A percentile compares a stretch with the other conserved stretches of the same genome.
Conservation (phyloP, 2,888 invertebrate genomes). For the Megalurothrips usitatus region DNA sequence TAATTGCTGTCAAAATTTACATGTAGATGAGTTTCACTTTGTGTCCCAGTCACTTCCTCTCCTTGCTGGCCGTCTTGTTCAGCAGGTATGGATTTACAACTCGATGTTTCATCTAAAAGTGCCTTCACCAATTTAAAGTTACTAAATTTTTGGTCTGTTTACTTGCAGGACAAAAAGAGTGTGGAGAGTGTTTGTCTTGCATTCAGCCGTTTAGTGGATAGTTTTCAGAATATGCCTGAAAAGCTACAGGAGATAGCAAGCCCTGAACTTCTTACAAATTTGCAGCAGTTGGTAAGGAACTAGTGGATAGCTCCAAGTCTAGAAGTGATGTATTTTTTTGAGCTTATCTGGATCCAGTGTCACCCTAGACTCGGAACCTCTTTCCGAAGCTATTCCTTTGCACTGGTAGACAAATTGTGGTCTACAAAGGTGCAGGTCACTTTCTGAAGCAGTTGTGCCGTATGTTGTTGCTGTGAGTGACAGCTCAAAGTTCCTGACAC, state of each 20-base stretch:
- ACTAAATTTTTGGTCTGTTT: constrained; percentile 28
- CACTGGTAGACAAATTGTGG: constrained; percentile 14
- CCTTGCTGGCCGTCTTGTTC: constrained; percentile 63
- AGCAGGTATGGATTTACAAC: constrained; percentile 45
- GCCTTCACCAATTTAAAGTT: not conserved
- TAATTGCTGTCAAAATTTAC: constrained; percentile 94
- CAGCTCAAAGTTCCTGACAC: not conserved
- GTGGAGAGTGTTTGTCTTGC: constrained; percentile 96
- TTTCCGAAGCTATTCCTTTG: constrained; percentile 20
- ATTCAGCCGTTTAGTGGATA: constrained; percentile 93
- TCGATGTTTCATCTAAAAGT: not conserved
- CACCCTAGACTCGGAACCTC: constrained; percentile 4
- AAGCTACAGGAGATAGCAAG: constrained; percentile 92
- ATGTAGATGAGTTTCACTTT: constrained; percentile 89
- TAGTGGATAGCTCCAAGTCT: no score
- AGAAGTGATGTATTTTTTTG: not conserved
- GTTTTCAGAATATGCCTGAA: constrained; percentile 87
- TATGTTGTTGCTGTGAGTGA: not conserved
- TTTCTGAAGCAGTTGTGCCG: not conserved
- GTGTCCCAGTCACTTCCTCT: constrained; percentile 83
- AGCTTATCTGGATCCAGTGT: not conserved
- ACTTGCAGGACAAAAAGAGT: constrained; percentile 79
- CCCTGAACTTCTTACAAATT: constrained; percentile 81
- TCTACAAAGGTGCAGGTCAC: not conserved
- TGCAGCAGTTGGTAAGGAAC: constrained; percentile 78